Percentiles rank a stretch among this genome's conserved stretches.
These are phyloP conservation scores for Rhagoletis pomonella DNA, from an alignment of 1,140 invertebrate genomes.

Conservation along the genomic window DNA sequence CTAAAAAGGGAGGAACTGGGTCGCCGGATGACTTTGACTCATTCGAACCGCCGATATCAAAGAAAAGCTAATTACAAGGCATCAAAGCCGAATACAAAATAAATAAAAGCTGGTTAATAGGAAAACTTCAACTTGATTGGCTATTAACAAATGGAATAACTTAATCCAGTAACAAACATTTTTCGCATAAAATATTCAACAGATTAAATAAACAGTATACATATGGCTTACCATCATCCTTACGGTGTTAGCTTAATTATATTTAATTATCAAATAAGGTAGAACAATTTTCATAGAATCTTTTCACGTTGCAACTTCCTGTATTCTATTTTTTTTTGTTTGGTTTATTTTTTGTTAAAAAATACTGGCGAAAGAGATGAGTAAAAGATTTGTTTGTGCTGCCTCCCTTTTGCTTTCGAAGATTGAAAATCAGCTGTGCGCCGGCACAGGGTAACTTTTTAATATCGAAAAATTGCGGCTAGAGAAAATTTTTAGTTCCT, in stretches of 20 bases:
- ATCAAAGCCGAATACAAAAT: too few species aligned
- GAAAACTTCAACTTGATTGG: background rate
- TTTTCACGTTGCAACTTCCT: conserved; percentile 20
- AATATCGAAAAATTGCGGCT: background rate
- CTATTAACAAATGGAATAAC: background rate
- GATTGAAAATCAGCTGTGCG: background rate
- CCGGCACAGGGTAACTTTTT: background rate
- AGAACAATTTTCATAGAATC: background rate
- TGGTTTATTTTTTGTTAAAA: background rate
- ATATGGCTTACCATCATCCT: too few species aligned
- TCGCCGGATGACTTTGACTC: background rate
- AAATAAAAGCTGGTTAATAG: background rate
- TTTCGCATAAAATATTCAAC: too few species aligned
- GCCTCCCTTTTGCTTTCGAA: background rate
- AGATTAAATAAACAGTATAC: too few species aligned
- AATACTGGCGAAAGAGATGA: background rate
- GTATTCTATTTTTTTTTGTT: conserved; percentile 22
- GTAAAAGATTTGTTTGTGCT: background rate
- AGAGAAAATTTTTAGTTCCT: too few species aligned
- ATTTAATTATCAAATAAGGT: too few species aligned
- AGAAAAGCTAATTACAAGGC: background rate
- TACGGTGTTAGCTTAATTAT: too few species aligned
- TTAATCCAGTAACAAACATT: background rate
- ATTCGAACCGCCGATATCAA: conserved; percentile 13
- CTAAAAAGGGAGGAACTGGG: conserved; percentile 13